phyloP scores from a whole-genome alignment of 2,113 vertebrate species.

The Aegotheles bennettii region DNA sequence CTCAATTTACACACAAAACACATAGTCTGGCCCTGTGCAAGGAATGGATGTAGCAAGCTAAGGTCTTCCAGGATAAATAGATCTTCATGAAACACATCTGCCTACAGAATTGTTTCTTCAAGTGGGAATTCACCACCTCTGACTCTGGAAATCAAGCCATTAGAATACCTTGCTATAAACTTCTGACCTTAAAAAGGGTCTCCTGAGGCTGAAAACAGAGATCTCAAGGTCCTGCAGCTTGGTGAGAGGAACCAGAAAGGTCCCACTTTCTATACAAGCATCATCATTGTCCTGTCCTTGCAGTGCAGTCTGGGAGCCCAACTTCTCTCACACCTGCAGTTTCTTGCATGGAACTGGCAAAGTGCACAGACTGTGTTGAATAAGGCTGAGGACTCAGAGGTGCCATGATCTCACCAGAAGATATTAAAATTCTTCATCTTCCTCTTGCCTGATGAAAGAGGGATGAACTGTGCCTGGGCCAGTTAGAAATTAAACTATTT shows the following conservation, averaged over 20 bases:
- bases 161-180: not conserved
- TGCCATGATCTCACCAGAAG: not conserved
- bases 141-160: not conserved
- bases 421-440: slow-evolving; percentile 44
- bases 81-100: not conserved
- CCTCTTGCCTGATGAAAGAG: not conserved
- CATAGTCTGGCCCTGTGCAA: not conserved
- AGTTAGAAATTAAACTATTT: slow-evolving; percentile 47
- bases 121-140: not conserved
- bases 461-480: not conserved
- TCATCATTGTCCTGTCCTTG: not conserved
- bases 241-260: not conserved
- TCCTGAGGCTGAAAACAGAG: not conserved
- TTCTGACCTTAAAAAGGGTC: not conserved
- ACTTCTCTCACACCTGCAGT: not conserved
- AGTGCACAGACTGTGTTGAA: not conserved
- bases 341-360: not conserved
- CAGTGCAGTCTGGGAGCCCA: not conserved
- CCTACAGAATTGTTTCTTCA: not conserved
- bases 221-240: not conserved
- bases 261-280: not conserved
- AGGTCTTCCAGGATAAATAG: not conserved
- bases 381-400: not conserved
- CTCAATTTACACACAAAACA: not conserved
- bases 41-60: not conserved